Conservation (phyloP, 2,888 invertebrate genomes). For the Strigamia crassipes region DNA sequence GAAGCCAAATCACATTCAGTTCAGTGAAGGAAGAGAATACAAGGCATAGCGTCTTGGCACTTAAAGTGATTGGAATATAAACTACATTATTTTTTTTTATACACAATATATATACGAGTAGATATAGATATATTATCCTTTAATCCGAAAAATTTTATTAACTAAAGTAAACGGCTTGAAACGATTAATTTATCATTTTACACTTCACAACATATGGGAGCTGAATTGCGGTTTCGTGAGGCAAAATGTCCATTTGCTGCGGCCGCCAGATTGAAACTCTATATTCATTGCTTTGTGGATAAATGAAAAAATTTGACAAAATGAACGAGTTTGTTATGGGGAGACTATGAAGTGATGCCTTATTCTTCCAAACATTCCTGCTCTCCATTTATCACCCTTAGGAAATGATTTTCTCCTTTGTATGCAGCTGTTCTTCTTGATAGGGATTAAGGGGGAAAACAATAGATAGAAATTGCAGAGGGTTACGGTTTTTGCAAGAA, state of each 20-base stretch:
- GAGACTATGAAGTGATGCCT: not conserved
- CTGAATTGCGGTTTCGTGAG: too few relatives aligned
- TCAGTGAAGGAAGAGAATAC: not conserved
- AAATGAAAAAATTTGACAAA: not conserved
- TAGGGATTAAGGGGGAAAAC: not conserved
- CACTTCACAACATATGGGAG: too few relatives aligned
- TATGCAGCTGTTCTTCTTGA: not conserved
- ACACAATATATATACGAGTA: too few relatives aligned
- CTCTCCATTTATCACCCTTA: not conserved
- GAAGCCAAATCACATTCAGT: slow-evolving; percentile 10
- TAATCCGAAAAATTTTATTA: too few relatives aligned
- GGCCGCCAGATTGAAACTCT: too few relatives aligned
- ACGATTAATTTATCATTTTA: too few relatives aligned
- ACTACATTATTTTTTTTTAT: not conserved
- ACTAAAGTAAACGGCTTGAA: too few relatives aligned
- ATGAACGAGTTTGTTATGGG: not conserved
- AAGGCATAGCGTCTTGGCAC: not conserved
- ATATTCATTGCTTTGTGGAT: too few relatives aligned
- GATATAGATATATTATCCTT: too few relatives aligned
- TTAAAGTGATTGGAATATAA: not conserved
- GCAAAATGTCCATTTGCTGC: too few relatives aligned
- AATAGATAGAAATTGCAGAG: not conserved
- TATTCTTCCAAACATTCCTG: not conserved
- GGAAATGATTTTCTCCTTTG: not conserved
- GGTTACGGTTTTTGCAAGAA: not conserved